These are phyloP conservation scores for Lysandra bellargus DNA, from an alignment of 2,888 invertebrate genomes.

Conservation along the genomic window DNA sequence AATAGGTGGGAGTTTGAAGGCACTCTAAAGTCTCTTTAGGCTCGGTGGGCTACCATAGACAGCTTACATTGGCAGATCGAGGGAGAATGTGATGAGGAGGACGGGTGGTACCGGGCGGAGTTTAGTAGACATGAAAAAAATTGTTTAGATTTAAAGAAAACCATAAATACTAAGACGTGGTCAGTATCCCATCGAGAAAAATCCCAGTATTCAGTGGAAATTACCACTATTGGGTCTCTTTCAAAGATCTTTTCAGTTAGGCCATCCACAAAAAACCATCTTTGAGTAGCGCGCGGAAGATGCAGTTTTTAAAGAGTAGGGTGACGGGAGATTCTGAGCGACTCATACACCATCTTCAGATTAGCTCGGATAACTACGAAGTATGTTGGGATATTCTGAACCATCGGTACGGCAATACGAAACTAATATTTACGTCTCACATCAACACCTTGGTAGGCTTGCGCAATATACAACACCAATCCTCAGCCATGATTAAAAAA, in stretches of 20 bases:
- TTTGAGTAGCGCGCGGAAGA: slow-evolving; percentile 27
- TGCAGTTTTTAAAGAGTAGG: slow-evolving; percentile 34
- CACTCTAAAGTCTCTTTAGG: no score
- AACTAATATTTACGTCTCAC: slow-evolving; percentile 35
- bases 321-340: slow-evolving; percentile 35
- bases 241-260: slow-evolving; percentile 28
- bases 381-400: slow-evolving; percentile 40
- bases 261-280: slow-evolving; percentile 38
- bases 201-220: slow-evolving; percentile 37
- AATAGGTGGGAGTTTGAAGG: slow-evolving; percentile 34
- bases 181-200: slow-evolving; percentile 26
- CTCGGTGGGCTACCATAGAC: no score
- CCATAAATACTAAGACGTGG: slow-evolving; percentile 32
- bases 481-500: neutral
- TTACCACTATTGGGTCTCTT: slow-evolving; percentile 37
- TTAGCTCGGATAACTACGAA: slow-evolving; percentile 21
- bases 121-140: no score
- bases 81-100: no score
- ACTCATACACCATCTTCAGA: slow-evolving; percentile 37
- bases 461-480: slow-evolving; percentile 11
- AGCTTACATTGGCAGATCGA: no score
- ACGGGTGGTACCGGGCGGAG: no score
- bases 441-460: slow-evolving; percentile 23
- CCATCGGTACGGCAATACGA: slow-evolving; percentile 39
- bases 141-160: slow-evolving; percentile 25